These are phyloP conservation scores for Cylloceria caligata DNA, from an alignment of 2,888 invertebrate species.

Conservation along the genomic window DNA sequence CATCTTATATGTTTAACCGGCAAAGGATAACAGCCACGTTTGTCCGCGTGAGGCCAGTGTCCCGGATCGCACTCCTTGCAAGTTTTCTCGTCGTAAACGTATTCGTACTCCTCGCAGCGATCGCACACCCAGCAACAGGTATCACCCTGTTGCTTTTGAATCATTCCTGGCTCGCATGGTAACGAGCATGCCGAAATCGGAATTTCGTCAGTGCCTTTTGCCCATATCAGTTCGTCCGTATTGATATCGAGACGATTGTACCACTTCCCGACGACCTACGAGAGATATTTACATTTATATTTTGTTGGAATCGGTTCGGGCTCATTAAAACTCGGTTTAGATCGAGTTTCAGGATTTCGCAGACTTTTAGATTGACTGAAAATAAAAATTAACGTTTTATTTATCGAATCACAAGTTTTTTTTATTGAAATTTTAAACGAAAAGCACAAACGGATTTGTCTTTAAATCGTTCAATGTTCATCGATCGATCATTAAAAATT, in stretches of 20 bases:
- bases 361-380: no score
- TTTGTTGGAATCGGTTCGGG: neutral
- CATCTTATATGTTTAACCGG: slow-evolving; percentile 88
- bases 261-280: slow-evolving; percentile 88
- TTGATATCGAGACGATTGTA: slow-evolving; percentile 86
- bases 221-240: slow-evolving; percentile 86
- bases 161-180: slow-evolving; percentile 89
- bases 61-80: slow-evolving; percentile 89
- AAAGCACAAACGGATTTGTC: no score
- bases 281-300: neutral
- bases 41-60: slow-evolving; percentile 88
- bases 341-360: neutral
- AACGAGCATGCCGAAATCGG: slow-evolving; percentile 90
- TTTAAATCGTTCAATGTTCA: no score
- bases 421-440: no score
- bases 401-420: no score
- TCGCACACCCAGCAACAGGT: slow-evolving; percentile 93
- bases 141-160: slow-evolving; percentile 89
- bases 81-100: slow-evolving; percentile 88
- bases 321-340: neutral
- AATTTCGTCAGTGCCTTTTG: slow-evolving; percentile 85
- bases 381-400: no score
- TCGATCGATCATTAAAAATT: no score
- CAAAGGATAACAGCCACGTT: slow-evolving; percentile 87
- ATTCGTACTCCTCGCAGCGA: slow-evolving; percentile 89